Conservation (phyloP, 2,113 vertebrate genomes). For the Merops nubicus region DNA sequence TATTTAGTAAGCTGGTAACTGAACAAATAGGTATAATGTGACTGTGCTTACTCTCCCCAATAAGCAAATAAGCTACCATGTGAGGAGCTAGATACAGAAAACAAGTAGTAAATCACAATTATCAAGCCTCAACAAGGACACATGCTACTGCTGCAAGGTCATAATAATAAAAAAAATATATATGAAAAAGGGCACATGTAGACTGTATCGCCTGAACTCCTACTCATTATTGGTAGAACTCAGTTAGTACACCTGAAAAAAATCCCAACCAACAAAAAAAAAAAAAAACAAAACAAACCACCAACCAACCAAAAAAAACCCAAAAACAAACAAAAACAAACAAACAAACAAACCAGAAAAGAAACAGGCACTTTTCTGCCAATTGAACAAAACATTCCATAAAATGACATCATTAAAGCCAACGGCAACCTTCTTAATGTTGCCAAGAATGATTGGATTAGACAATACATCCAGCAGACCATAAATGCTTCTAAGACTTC, state of each 20-base stretch:
- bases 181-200: neutral
- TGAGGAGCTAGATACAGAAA: neutral
- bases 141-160: neutral
- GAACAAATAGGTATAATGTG: neutral
- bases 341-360: neutral
- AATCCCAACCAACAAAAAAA: neutral
- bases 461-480: neutral
- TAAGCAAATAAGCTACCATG: neutral
- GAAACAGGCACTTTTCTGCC: neutral
- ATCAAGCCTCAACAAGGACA: neutral
- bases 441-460: neutral
- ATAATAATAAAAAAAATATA: neutral
- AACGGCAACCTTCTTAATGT: neutral
- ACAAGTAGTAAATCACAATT: neutral
- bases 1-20: neutral
- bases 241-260: neutral
- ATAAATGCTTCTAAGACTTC: neutral
- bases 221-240: neutral
- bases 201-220: neutral
- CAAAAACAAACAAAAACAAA: no score
- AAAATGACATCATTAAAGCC: neutral
- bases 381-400: neutral
- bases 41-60: neutral
- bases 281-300: no score
- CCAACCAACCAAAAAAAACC: neutral